Percentiles rank a stretch among this genome's conserved stretches.
Evolutionary conservation across 2,797 vertebrate genomes (phyloP).

Genomic region (Euphonia xanthogaster): DNA sequence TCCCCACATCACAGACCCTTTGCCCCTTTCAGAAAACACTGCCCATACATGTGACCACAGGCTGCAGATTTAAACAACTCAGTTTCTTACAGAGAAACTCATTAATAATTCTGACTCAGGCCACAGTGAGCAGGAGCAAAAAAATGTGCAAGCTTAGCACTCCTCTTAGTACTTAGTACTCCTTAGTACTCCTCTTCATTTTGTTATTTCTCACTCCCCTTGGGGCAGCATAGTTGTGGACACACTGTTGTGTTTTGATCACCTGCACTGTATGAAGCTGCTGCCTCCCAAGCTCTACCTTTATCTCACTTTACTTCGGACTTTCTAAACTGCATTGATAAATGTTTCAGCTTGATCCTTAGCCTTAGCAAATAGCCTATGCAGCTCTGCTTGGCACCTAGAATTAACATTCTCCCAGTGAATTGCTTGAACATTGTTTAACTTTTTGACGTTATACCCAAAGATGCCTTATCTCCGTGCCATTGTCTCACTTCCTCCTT

Average conservation of each 20-base stretch:
- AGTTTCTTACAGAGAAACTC: not conserved
- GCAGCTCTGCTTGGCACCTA: not conserved
- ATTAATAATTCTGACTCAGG: not conserved
- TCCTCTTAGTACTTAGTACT: not conserved
- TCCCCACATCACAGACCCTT: not conserved
- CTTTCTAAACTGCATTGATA: not conserved
- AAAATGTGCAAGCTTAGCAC: not conserved
- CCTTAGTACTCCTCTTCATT: not conserved
- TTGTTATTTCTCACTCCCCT: not conserved
- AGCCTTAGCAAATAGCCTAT: not conserved
- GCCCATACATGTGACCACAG: not conserved
- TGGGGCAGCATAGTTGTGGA: not conserved
- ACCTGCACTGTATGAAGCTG: not conserved
- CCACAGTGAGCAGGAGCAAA: not conserved
- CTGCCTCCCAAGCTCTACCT: not conserved
- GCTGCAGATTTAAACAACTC: not conserved
- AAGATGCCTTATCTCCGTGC: conserved; percentile 35
- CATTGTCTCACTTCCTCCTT: conserved; percentile 25
- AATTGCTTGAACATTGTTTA: not conserved
- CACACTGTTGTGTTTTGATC: not conserved
- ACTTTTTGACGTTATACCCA: not conserved
- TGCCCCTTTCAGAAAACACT: not conserved
- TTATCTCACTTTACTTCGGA: not conserved
- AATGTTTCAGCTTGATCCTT: not conserved
- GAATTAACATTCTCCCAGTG: not conserved